Conservation (phyloP, 2,888 invertebrate genomes). For the Bombylius major region DNA sequence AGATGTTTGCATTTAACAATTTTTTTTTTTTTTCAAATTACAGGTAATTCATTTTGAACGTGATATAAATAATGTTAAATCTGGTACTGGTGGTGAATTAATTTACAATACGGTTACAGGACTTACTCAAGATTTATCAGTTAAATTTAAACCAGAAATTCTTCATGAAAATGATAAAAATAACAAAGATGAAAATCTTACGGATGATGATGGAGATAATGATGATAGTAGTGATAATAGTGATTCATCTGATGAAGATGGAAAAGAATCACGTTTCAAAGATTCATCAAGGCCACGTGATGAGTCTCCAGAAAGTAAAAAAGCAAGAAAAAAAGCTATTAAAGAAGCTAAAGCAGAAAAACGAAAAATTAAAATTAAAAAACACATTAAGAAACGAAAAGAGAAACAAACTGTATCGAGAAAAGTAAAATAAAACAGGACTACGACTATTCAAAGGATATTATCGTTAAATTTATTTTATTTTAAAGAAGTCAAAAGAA, state of each 20-base stretch:
- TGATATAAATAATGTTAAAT: constrained; percentile 69
- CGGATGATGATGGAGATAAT: constrained; percentile 8
- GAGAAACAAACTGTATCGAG: constrained; percentile 43
- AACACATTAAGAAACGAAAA: constrained; percentile 83
- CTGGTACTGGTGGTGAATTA: constrained; percentile 57
- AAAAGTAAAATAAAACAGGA: background rate
- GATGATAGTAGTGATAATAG: constrained; percentile 12
- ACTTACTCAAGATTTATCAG: constrained; percentile 64
- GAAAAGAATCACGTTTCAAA: constrained; percentile 44
- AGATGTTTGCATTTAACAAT: background rate
- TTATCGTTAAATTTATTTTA: no score
- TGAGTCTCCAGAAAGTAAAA: constrained; percentile 70
- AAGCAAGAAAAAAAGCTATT: constrained; percentile 72
- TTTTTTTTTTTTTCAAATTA: background rate
- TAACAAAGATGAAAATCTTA: constrained; percentile 15
- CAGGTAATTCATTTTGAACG: constrained; percentile 71
- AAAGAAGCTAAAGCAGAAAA: constrained; percentile 83
- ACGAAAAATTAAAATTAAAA: constrained; percentile 79
- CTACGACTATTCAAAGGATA: no score
- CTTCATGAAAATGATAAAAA: constrained; percentile 29
- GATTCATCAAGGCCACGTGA: constrained; percentile 57
- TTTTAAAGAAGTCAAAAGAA: no score
- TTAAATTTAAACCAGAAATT: constrained; percentile 56
- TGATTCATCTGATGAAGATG: constrained; percentile 19
- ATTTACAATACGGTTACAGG: constrained; percentile 81